These are phyloP conservation scores for Crotalus viridis DNA, from an alignment of 2,113 vertebrate species.

Conservation along the genomic window DNA sequence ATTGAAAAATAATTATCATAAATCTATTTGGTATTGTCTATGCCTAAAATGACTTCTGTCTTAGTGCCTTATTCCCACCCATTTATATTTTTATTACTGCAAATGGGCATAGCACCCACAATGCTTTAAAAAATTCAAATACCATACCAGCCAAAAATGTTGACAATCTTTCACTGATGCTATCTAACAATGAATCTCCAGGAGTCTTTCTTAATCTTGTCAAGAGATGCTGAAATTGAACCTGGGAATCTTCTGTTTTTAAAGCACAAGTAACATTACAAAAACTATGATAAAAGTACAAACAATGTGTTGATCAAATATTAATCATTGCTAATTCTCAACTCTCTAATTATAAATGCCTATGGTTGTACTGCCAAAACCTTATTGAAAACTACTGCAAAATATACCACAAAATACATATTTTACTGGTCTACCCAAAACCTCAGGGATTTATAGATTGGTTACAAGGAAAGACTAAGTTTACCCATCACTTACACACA, in stretches of 20 bases:
- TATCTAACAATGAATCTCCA: neutral
- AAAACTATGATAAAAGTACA: neutral
- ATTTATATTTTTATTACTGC: neutral
- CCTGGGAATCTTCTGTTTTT: neutral
- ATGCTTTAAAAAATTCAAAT: neutral
- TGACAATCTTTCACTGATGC: neutral
- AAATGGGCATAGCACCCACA: neutral
- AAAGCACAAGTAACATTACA: neutral
- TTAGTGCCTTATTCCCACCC: neutral
- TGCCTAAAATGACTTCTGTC: neutral
- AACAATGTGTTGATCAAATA: neutral
- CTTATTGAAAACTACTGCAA: neutral
- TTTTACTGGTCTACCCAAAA: neutral
- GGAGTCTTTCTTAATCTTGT: neutral
- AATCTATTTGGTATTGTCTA: neutral
- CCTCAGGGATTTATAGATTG: neutral
- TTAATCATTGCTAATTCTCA: neutral
- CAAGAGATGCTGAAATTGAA: too few species aligned
- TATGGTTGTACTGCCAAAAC: neutral
- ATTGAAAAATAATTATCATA: neutral
- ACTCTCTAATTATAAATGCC: too few species aligned
- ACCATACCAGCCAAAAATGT: neutral
- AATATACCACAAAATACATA: neutral
- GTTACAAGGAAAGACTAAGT: neutral
- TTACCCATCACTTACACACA: constrained; percentile 23